These are phyloP conservation scores for Epizoanthus illoricatus DNA, from an alignment of 92 coral and sea anemone species.

Conservation along the genomic window DNA sequence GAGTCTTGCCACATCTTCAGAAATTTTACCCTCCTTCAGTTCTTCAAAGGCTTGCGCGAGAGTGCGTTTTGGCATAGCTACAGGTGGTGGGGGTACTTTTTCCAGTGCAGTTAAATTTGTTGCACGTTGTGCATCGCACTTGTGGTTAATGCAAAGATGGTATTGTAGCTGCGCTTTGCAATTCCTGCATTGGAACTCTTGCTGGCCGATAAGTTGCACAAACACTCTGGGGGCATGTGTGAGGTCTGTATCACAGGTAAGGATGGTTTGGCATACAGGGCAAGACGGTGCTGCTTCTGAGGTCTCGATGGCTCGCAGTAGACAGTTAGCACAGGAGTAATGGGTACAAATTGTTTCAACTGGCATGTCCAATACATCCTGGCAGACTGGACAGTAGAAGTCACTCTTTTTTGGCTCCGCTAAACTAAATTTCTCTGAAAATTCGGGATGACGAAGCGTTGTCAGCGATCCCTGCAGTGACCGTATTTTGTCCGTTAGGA, in stretches of 20 bases:
- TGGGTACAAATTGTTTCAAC: too few relatives aligned
- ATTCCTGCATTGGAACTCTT: too few relatives aligned
- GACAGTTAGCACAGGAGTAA: background rate
- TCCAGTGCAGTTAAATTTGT: background rate
- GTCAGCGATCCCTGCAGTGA: too few relatives aligned
- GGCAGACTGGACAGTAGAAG: too few relatives aligned
- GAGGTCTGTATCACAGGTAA: background rate
- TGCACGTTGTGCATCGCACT: background rate
- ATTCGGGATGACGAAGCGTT: too few relatives aligned
- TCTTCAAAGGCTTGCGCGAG: constrained; percentile 13
- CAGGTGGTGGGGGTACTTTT: constrained; percentile 3
- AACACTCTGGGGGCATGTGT: background rate
- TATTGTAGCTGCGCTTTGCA: too few relatives aligned
- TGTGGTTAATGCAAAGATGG: background rate
- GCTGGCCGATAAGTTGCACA: background rate
- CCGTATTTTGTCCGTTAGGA: too few relatives aligned
- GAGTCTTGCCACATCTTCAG: background rate
- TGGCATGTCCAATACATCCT: too few relatives aligned
- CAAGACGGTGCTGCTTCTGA: background rate
- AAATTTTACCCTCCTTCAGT: background rate
- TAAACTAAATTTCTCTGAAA: too few relatives aligned
- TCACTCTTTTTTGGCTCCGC: too few relatives aligned
- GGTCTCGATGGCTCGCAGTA: background rate
- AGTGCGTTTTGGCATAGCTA: background rate
- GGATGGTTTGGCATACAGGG: background rate